These are phyloP conservation scores for Gobius niger DNA, from an alignment of 2,113 vertebrate genomes.

Conservation along the genomic window DNA sequence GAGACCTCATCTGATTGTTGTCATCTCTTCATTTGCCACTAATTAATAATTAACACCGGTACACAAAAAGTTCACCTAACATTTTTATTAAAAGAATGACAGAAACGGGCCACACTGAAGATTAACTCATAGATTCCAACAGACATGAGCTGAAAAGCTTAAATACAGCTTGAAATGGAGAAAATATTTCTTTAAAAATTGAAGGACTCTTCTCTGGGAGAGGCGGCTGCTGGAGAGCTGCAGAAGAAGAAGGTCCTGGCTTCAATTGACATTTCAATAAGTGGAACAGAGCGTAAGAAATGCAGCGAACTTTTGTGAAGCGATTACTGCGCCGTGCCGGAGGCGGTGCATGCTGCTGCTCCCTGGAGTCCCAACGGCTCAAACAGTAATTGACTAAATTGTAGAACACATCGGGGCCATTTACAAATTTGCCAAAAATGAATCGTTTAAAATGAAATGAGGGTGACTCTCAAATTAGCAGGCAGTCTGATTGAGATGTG, in stretches of 20 bases:
- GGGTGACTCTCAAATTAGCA: conserved; percentile 97
- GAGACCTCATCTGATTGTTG: conserved; percentile 75
- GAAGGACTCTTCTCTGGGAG: conserved; percentile 7
- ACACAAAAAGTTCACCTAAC: conserved; percentile 74
- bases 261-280: conserved; percentile 99
- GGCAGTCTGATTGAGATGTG: conserved; percentile 93
- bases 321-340: conserved; percentile 99
- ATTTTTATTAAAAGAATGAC: conserved; percentile 77
- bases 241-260: conserved; percentile 72
- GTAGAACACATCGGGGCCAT: conserved; percentile 94
- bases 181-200: conserved; percentile 14
- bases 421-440: conserved; percentile 97
- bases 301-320: conserved; percentile 98
- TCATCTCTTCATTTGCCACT: conserved; percentile 78
- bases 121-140: conserved; percentile 15
- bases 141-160: not conserved
- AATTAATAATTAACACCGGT: conserved; percentile 76
- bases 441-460: conserved; percentile 96
- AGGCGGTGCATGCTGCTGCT: conserved; percentile 99
- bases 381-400: conserved; percentile 99
- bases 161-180: not conserved
- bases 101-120: conserved; percentile 21
- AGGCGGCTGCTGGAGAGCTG: conserved; percentile 82
- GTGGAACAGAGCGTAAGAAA: conserved; percentile 98
- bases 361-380: conserved; percentile 99